Percentiles rank a stretch among this genome's conserved stretches.
Evolutionary conservation across 2,888 invertebrate genomes (phyloP).

Genomic region (Zele albiditarsus): DNA sequence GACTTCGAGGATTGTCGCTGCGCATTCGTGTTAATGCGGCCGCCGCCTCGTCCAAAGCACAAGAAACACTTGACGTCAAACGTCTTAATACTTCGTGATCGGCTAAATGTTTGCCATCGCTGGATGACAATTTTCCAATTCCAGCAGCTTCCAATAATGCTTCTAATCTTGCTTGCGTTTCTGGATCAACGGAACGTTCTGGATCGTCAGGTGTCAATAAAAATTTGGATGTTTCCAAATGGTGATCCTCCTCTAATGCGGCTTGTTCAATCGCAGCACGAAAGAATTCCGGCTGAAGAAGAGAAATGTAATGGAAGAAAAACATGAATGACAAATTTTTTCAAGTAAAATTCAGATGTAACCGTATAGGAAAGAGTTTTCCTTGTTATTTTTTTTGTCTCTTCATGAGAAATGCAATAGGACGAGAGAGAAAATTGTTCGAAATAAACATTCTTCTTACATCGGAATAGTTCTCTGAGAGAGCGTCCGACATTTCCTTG

Average conservation of each 20-base stretch:
- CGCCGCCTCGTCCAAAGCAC: slow-evolving; percentile 97
- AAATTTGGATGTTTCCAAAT: slow-evolving; percentile 79
- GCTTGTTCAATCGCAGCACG: slow-evolving; percentile 77
- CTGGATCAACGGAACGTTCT: slow-evolving; percentile 84
- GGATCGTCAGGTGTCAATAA: slow-evolving; percentile 78
- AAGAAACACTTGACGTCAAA: slow-evolving; percentile 91
- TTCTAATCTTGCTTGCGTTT: slow-evolving; percentile 92
- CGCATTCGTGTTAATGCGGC: slow-evolving; percentile 97
- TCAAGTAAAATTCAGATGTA: background rate
- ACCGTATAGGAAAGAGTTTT: background rate
- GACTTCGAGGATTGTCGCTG: slow-evolving; percentile 86
- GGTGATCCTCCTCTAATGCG: slow-evolving; percentile 79
- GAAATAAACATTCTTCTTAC: slow-evolving; percentile 17
- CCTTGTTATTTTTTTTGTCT: background rate
- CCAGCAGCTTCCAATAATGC: slow-evolving; percentile 95
- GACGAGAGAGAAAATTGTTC: background rate
- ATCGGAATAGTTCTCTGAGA: slow-evolving; percentile 12
- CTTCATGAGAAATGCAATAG: background rate
- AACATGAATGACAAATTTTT: background rate
- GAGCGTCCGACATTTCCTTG: slow-evolving; percentile 22
- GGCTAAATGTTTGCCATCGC: slow-evolving; percentile 88
- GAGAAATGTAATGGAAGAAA: slow-evolving; percentile 49
- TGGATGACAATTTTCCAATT: slow-evolving; percentile 86
- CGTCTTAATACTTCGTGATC: slow-evolving; percentile 92
- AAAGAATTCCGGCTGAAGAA: slow-evolving; percentile 81